Conservation (phyloP, 2,113 vertebrate genomes). For the Osmerus eperlanus region DNA sequence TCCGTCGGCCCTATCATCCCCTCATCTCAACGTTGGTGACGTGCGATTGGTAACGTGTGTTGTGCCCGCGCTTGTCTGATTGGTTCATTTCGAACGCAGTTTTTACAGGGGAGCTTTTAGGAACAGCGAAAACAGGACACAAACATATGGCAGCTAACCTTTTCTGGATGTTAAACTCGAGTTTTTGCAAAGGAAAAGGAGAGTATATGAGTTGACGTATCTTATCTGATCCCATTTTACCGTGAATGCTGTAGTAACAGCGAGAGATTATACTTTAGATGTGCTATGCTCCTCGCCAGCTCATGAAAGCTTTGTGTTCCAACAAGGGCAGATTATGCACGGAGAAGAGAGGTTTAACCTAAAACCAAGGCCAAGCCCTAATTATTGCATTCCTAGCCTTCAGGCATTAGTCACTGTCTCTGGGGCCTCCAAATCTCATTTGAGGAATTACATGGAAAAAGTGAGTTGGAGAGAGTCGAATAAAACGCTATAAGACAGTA, state of each 20-base stretch:
- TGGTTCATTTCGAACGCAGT: too few relatives aligned
- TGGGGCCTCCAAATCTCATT: constrained; percentile 59
- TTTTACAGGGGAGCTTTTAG: too few relatives aligned
- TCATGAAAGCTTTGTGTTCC: constrained; percentile 47
- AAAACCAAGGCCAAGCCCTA: constrained; percentile 54
- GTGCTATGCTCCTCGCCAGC: constrained; percentile 34
- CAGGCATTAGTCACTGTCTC: constrained; percentile 74
- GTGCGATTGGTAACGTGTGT: too few relatives aligned
- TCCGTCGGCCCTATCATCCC: not conserved
- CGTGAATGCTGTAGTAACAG: constrained; percentile 27
- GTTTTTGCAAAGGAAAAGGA: constrained; percentile 64
- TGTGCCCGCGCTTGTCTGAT: too few relatives aligned
- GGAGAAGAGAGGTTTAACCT: constrained; percentile 54
- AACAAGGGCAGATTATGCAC: constrained; percentile 46
- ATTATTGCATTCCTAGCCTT: constrained; percentile 66
- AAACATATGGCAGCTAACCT: constrained; percentile 17
- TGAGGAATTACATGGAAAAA: constrained; percentile 67
- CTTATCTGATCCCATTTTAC: constrained; percentile 43
- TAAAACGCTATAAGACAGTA: constrained; percentile 45
- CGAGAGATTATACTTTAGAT: constrained; percentile 35
- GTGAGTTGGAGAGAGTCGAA: constrained; percentile 57
- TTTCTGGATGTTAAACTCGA: constrained; percentile 50
- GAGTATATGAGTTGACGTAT: constrained; percentile 47
- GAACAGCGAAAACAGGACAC: constrained; percentile 19
- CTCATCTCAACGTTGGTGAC: too few relatives aligned